Evolutionary conservation across 2,888 invertebrate species (phyloP), one percentile per base, ranked within the genome.

Genomic region (Agrypnus murinus): DNA sequence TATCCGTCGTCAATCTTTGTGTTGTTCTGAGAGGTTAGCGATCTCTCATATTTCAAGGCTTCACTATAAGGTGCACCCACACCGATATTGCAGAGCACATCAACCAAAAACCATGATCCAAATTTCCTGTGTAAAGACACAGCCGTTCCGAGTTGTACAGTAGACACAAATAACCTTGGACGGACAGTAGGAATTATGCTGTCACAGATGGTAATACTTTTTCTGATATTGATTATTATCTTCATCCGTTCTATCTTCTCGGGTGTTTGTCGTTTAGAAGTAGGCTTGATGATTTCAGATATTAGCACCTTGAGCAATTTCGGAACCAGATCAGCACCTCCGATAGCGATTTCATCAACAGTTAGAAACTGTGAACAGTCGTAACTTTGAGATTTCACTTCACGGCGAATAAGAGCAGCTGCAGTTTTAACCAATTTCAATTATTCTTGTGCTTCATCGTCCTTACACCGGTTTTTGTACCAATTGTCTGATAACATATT

Each of bases 81-180:
- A 25, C 25, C 25, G 2, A 25, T 25, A 25, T 25, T 25, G 2
- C 25, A 2, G 2, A 25, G 25, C 5, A 2, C 2, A 5, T 25
- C 25, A 25, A 25, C 5, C 5, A 25, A 25, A 2, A 25, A 5
- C 5, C 25, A 77, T 8, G 77, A 77, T 3, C 71, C 75, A 71
- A 68, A 77, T 40, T 67, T 58, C 71, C 72, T 50, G 66, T 77
- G 74, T 50, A 77, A 63, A 71, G 36, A 57, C 12, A 57, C 36
- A 1, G 57, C 36, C 1, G 25, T 15, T n/a, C 38, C 38, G 12
- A 78, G 7, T 57, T 57, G 57, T 17, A 57, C 3, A 19, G 14
- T 14, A 1, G 57, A 57, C 25, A 38, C 4, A 38, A 57, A 57
- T 12, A 38, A 38, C 14, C 38, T 57, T 14, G 36, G 36, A 2